Conservation (phyloP, 2,113 vertebrate species). For the Tachysurus vachellii region DNA sequence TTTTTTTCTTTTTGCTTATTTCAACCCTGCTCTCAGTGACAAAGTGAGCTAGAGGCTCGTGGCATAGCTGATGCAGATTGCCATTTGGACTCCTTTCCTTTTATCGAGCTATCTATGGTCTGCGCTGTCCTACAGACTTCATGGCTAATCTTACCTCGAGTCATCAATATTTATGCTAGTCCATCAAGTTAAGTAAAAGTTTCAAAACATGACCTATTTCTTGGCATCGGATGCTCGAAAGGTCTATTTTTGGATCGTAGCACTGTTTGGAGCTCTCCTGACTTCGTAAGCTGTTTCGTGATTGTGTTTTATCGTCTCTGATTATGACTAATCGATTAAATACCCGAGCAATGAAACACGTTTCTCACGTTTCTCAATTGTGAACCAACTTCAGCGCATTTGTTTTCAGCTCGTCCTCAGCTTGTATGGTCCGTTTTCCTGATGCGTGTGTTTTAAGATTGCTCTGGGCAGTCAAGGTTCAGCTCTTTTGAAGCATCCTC, state of each 20-base stretch:
- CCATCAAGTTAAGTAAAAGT: conserved; percentile 30
- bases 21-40: neutral
- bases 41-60: neutral
- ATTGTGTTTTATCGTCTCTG: neutral
- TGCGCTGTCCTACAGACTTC: neutral
- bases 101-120: conserved; percentile 24
- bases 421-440: neutral
- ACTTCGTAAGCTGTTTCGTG: neutral
- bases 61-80: conserved; percentile 5
- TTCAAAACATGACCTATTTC: conserved; percentile 37
- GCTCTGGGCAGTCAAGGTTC: neutral
- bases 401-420: neutral
- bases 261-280: neutral
- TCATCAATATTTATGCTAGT: conserved; percentile 32
- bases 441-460: neutral
- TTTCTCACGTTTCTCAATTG: neutral
- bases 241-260: conserved; percentile 5
- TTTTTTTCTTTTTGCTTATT: neutral
- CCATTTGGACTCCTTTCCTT: neutral
- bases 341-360: neutral
- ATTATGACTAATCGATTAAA: neutral
- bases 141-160: conserved; percentile 4
- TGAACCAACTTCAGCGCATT: neutral
- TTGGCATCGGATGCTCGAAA: neutral
- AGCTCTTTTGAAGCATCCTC: neutral